phyloP scores from a whole-genome alignment of 2,113 vertebrate species.

The Myotis davidii region DNA sequence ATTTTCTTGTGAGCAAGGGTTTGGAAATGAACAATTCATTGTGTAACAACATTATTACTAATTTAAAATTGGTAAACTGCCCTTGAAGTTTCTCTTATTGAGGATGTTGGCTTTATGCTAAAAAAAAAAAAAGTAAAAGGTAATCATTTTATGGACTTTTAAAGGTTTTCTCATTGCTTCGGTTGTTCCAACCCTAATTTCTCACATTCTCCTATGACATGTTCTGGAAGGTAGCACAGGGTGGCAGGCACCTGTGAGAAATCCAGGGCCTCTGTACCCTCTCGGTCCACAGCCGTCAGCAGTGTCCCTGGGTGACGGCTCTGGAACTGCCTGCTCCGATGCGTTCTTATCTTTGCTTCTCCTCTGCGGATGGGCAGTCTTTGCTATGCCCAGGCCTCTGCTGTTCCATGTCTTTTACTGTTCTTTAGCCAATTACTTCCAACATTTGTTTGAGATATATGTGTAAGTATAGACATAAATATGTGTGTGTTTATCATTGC shows the following conservation, averaged over 20 bases:
- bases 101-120: neutral
- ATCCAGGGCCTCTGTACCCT: rapidly evolving
- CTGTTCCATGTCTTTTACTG: neutral
- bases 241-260: neutral
- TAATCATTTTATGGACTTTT: neutral
- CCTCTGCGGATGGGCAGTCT: neutral
- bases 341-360: neutral
- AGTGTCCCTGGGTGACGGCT: neutral
- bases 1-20: neutral
- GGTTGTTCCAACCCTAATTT: neutral
- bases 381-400: too few species aligned
- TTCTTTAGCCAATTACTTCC: neutral
- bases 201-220: neutral
- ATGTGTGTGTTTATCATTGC: neutral
- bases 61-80: conserved; percentile 6
- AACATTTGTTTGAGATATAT: neutral
- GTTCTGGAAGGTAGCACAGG: neutral
- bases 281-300: neutral
- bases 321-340: neutral
- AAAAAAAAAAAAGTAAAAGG: neutral
- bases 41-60: neutral
- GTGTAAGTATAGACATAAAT: neutral
- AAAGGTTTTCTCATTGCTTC: neutral
- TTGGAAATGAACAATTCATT: neutral
- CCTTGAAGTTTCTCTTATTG: neutral